Evolutionary conservation across 2,888 invertebrate species (phyloP), one percentile per base, ranked within the genome.

Genomic region (Phragmatobia fuliginosa): DNA sequence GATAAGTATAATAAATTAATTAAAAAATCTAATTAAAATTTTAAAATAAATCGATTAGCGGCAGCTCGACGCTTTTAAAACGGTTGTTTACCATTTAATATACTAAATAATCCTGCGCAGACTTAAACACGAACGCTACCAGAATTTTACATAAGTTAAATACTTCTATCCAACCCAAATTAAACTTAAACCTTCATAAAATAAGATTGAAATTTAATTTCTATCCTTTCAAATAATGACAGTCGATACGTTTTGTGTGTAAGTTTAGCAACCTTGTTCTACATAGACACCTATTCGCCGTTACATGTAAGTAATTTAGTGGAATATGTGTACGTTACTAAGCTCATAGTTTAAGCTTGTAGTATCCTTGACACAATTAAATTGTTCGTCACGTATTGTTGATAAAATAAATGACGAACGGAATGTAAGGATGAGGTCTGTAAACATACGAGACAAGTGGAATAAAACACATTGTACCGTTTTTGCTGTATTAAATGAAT

Each of bases 211-310:
- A 28, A 28, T 65, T 56, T 65, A 21, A n/a, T 32, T 69, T 61
- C 66, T 16, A 31, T 66, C 59, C 61, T 71, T 79, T 33, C 45
- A 21, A 72, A 25, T 79, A 77, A 81, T 77, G 72, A 70, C 64
- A 75, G 67, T 63, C 79, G 68, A 77, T 80, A 80, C 62, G 71
- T 74, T 80, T 74, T 73, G 77, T 75, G 75, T 73, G 74, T 79
- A 77, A 78, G 79, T 76, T 81, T 73, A 77, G 73, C 76, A 87
- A 82, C 88, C 88, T 88, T 84, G 88, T 84, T 83, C 87, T 72
- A 84, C 80, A 83, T 87, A 79, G 66, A 72, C 78, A 78, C 72
- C 78, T 77, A 74, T 75, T 77, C 69, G 70, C 75, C 74, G 68
- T 25, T 74, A 73, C 66, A 67, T 76, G 79, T 79, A 82, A 82